Evolutionary conservation across 2,888 invertebrate species (phyloP).

Genomic region (Hirtodrosophila alboralis): DNA sequence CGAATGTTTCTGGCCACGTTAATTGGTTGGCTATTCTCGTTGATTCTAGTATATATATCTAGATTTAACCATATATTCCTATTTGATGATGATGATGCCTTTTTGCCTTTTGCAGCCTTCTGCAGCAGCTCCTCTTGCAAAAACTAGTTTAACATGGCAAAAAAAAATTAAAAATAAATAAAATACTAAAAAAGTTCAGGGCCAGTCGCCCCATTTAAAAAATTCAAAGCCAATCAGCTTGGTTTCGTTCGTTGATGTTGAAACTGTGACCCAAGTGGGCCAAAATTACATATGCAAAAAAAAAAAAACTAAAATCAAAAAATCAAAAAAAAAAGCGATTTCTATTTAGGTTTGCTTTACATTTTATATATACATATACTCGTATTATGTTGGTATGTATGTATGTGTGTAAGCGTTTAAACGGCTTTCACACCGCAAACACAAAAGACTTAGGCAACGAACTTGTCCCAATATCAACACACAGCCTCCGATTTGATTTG

Average conservation of each 20-base stretch:
- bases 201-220: conserved; percentile 54
- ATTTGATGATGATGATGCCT: conserved; percentile 40
- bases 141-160: conserved; percentile 62
- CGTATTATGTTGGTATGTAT: conserved; percentile 3
- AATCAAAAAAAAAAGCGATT: conserved; percentile 60
- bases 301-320: conserved; percentile 7
- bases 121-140: conserved; percentile 10
- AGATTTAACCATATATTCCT: conserved; percentile 8
- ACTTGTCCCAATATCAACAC: conserved; percentile 70
- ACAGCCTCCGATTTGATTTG: conserved; percentile 61
- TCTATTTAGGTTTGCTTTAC: conserved; percentile 74
- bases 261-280: conserved; percentile 61
- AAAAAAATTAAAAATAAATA: too few species aligned
- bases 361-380: conserved; percentile 45
- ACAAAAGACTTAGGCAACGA: conserved; percentile 79
- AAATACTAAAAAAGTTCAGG: conserved; percentile 78
- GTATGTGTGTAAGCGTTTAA: conserved; percentile 62
- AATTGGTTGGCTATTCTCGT: conserved; percentile 1
- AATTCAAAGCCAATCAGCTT: conserved; percentile 42
- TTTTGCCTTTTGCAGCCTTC: conserved; percentile 11
- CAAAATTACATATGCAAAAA: conserved; percentile 68
- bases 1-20: not conserved
- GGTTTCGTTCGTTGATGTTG: conserved; percentile 49
- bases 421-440: conserved; percentile 64
- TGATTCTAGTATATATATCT: conserved; percentile 21